phyloP scores from a whole-genome alignment of 30 jellyfish, hydroid and myxozoan species.

The Aurelia sp. region DNA sequence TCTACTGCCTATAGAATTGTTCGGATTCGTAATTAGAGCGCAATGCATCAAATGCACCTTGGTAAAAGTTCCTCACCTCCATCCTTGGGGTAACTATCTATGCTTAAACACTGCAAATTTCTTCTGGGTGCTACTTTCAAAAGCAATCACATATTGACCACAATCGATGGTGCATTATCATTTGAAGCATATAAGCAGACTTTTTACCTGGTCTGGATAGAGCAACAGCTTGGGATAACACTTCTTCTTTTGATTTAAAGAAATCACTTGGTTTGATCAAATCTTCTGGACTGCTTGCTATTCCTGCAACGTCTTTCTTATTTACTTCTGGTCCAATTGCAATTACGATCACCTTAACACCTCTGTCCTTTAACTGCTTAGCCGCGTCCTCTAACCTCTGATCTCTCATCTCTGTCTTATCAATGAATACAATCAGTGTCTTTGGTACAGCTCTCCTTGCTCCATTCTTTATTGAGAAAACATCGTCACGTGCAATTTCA shows the following conservation, averaged over 20 bases:
- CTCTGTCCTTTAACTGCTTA: constrained; percentile 55
- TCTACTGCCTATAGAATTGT: no score
- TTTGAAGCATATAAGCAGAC: no score
- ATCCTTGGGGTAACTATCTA: no score
- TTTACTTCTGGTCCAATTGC: constrained; percentile 53
- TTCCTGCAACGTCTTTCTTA: neutral
- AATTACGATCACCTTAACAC: constrained; percentile 61
- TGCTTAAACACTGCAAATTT: no score
- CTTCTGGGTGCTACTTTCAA: no score
- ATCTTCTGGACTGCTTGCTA: neutral
- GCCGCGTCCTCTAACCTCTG: constrained; percentile 30
- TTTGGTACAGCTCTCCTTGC: constrained; percentile 56
- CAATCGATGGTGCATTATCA: no score
- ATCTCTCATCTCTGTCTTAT: constrained; percentile 26
- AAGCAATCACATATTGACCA: no score
- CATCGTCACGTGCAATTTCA: constrained; percentile 62
- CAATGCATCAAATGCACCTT: no score
- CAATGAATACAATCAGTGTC: constrained; percentile 62
- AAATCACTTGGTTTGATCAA: neutral
- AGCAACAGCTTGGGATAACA: neutral
- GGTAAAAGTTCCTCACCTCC: no score
- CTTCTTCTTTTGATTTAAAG: neutral
- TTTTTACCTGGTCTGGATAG: neutral
- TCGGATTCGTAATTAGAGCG: no score
- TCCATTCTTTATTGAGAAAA: constrained; percentile 60